Conservation (phyloP, 2,888 invertebrate species). For the Parnassius apollo region DNA sequence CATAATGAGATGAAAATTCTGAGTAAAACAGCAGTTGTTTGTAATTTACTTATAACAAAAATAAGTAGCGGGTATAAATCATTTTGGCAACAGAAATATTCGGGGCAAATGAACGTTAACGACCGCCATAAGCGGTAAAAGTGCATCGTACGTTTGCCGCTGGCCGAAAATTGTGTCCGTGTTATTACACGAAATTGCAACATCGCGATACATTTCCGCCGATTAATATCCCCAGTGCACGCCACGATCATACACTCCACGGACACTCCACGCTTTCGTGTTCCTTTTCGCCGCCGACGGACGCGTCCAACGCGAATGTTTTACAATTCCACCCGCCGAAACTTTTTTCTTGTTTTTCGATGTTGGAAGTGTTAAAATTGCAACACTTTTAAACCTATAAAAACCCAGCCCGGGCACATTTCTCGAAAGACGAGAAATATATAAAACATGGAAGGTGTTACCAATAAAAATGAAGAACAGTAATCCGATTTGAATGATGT, state of each 20-base stretch:
- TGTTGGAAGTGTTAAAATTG: conserved; percentile 60
- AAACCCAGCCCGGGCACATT: not conserved
- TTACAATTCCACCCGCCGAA: conserved; percentile 45
- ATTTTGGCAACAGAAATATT: conserved; percentile 31
- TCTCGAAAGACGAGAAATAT: not conserved
- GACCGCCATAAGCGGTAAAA: conserved; percentile 16
- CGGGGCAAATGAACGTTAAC: conserved; percentile 12
- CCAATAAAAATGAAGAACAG: conserved; percentile 49
- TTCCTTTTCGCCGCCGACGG: conserved; percentile 36
- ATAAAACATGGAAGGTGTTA: conserved; percentile 5
- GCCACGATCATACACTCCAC: conserved; percentile 30
- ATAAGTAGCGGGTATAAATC: conserved; percentile 6
- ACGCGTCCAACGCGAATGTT: conserved; percentile 48
- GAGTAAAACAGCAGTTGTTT: not conserved
- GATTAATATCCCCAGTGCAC: conserved; percentile 41
- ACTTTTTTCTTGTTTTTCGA: conserved; percentile 44
- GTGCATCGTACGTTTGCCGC: not conserved
- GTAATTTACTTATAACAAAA: not conserved
- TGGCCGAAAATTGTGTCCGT: not conserved
- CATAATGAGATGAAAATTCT: too few relatives aligned
- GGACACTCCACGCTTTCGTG: conserved; percentile 42
- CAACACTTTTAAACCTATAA: conserved; percentile 38
- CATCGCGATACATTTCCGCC: conserved; percentile 41
- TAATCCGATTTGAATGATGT: conserved; percentile 58
- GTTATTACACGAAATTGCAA: conserved; percentile 27